Percentiles rank a stretch among this genome's conserved stretches.
Conservation (phyloP, 1,140 invertebrate species). For the Zaprionus ornatus region DNA sequence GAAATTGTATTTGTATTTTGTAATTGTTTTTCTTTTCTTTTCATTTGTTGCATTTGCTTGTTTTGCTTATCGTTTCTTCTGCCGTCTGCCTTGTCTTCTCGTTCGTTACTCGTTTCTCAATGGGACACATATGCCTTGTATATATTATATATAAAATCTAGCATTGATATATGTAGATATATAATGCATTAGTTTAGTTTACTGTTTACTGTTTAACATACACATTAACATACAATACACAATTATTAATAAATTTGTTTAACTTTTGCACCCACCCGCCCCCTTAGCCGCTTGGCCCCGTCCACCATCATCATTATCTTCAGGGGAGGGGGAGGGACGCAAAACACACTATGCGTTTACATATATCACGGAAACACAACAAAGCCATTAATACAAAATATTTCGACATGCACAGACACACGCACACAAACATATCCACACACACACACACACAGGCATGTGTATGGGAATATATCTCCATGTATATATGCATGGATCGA, state of each 20-base stretch:
- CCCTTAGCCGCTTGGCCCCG: no score
- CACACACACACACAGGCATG: conserved; percentile 27
- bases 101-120: conserved; percentile 10
- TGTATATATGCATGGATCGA: conserved; percentile 7
- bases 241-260: conserved; percentile 47
- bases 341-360: conserved; percentile 67
- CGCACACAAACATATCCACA: conserved; percentile 34
- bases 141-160: conserved; percentile 20
- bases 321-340: background rate
- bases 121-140: conserved; percentile 42
- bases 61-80: conserved; percentile 7
- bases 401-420: conserved; percentile 31
- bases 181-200: conserved; percentile 32
- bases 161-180: conserved; percentile 20
- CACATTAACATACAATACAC: conserved; percentile 46
- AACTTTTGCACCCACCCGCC: conserved; percentile 26
- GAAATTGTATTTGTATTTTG: conserved; percentile 36
- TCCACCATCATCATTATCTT: no score
- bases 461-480: conserved; percentile 21
- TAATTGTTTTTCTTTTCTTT: conserved; percentile 8
- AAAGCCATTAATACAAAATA: conserved; percentile 80
- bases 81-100: conserved; percentile 1
- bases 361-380: conserved; percentile 81
- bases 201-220: conserved; percentile 26
- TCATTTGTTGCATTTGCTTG: conserved; percentile 8